Percentiles rank a stretch among this genome's conserved stretches.
These are phyloP conservation scores for Lampropteryx suffumata DNA, from an alignment of 2,888 invertebrate genomes.

Conservation along the genomic window DNA sequence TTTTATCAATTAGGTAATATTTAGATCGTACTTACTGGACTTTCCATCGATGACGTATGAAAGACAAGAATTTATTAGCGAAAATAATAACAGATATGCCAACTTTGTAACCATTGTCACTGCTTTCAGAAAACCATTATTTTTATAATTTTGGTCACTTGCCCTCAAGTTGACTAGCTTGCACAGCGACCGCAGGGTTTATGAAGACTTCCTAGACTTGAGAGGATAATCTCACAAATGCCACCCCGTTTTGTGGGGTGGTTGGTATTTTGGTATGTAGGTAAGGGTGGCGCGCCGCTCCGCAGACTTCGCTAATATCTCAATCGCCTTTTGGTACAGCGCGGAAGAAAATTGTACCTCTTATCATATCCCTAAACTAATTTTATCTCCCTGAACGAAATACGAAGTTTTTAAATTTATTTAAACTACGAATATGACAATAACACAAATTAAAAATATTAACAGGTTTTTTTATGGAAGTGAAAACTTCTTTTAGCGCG, in stretches of 20 bases:
- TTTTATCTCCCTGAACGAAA: no score
- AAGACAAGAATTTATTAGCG: slow-evolving; percentile 53
- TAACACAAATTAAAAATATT: no score
- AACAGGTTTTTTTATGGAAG: no score
- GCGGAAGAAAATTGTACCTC: slow-evolving; percentile 4
- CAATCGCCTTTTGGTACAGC: slow-evolving; percentile 14
- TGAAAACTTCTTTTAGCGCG: no score
- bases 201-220: slow-evolving; percentile 12
- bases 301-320: slow-evolving; percentile 16
- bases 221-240: neutral
- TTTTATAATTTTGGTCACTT: neutral
- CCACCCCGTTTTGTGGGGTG: slow-evolving; percentile 6
- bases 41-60: slow-evolving; percentile 48
- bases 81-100: slow-evolving; percentile 42
- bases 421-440: no score
- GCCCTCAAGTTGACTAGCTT: neutral
- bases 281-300: slow-evolving; percentile 20
- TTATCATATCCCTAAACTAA: neutral
- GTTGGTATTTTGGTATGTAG: slow-evolving; percentile 31
- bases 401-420: no score
- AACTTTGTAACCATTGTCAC: slow-evolving; percentile 49
- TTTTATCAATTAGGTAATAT: no score
- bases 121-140: neutral
- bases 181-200: neutral
- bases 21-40: slow-evolving; percentile 53